phyloP scores from a whole-genome alignment of 2,113 vertebrate genomes.

The Phaethon lepturus region DNA sequence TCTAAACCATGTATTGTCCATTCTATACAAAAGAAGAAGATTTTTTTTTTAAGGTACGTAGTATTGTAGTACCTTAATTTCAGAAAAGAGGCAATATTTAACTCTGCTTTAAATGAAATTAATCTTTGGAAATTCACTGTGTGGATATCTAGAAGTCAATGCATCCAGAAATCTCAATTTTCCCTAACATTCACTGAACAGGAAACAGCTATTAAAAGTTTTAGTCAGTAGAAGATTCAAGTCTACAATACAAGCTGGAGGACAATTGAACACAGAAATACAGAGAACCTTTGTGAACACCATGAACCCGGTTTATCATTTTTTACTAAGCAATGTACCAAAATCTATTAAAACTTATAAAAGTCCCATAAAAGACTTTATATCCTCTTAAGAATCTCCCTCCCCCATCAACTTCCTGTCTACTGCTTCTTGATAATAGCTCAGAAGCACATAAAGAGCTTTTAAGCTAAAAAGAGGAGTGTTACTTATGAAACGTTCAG shows the following conservation, averaged over 20 bases:
- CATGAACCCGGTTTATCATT: neutral
- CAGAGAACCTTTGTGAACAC: neutral
- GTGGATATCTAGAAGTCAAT: neutral
- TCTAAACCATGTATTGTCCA: neutral
- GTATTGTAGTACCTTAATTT: neutral
- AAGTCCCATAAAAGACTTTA: neutral
- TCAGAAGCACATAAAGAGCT: neutral
- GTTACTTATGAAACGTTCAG: neutral
- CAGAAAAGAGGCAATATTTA: neutral
- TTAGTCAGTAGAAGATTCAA: neutral
- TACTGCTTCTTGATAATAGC: neutral
- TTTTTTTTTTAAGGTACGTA: neutral
- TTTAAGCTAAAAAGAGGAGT: neutral
- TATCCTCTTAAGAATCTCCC: neutral
- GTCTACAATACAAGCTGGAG: rapidly evolving
- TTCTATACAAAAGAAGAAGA: neutral
- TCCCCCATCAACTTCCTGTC: neutral
- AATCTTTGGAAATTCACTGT: neutral
- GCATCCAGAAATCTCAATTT: neutral
- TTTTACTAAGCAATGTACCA: neutral
- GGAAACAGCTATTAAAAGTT: neutral
- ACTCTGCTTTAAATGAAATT: neutral
- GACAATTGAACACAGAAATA: neutral
- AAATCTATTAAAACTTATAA: neutral
- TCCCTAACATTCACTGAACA: neutral